These are phyloP conservation scores for Epinephelus coioides DNA, from an alignment of 2,797 vertebrate species.

Conservation along the genomic window DNA sequence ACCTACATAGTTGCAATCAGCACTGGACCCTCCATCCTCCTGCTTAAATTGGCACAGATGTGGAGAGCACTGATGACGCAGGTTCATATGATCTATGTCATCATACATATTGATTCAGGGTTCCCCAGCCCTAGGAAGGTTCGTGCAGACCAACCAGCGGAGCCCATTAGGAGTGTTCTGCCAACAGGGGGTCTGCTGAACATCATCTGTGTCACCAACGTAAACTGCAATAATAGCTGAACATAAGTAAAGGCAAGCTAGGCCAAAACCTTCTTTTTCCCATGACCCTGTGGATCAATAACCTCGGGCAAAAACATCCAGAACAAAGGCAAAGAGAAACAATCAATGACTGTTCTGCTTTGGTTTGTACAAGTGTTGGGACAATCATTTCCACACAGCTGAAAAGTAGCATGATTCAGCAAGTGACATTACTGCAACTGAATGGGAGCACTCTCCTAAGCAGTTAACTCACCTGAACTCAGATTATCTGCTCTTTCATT, in stretches of 20 bases:
- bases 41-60: slow-evolving; percentile 54
- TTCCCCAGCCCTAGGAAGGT: slow-evolving; percentile 42
- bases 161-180: slow-evolving; percentile 28
- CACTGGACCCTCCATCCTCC: slow-evolving; percentile 48
- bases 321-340: slow-evolving; percentile 49
- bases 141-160: slow-evolving; percentile 9
- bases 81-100: slow-evolving; percentile 58
- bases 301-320: slow-evolving; percentile 42
- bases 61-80: slow-evolving; percentile 64
- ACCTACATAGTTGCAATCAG: slow-evolving; percentile 79
- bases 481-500: background rate
- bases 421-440: slow-evolving; percentile 10
- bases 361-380: slow-evolving; percentile 32
- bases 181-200: slow-evolving; percentile 12
- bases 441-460: background rate
- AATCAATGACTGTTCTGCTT: slow-evolving; percentile 50
- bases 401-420: slow-evolving; percentile 23
- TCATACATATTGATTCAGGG: slow-evolving; percentile 63
- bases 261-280: slow-evolving; percentile 26
- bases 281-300: slow-evolving; percentile 49
- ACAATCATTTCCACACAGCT: slow-evolving; percentile 41
- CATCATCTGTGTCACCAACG: slow-evolving; percentile 29
- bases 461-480: background rate
- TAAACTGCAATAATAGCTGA: slow-evolving; percentile 24
- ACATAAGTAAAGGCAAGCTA: slow-evolving; percentile 31